Base-by-base conservation (phyloP, 1,140 invertebrate species). In the Zaprionus ghesquierei region DNA sequence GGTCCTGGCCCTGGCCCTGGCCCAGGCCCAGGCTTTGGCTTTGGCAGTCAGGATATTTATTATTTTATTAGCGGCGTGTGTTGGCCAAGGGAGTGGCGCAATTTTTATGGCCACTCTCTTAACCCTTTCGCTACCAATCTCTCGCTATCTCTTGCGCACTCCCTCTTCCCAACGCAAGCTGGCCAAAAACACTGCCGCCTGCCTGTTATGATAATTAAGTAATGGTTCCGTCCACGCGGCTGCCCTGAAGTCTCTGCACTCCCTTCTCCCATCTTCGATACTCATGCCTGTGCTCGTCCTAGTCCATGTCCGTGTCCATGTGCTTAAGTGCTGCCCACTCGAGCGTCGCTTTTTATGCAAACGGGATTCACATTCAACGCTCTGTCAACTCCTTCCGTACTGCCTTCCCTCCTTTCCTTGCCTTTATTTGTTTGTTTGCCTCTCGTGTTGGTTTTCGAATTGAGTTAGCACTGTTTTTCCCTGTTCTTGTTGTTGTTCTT, bases 21-120 rank as follows among this genome's bases (percentile, higher is more conserved):
- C n/a, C n/a, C n/a, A n/a, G n/a, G n/a, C n/a, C n/a, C n/a, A n/a
- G n/a, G n/a, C n/a, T n/a, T n/a, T n/a, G 56, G 54, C 62, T 68
- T 69, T 69, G 53, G 69, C 51, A 74, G 60, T 49, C 75, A 79
- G 84, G 79, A 87, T 87, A 89, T 87, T 87, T 87, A 89, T 87
- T 89, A 87, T 87, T 87, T 87, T 87, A 87, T 87, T 87, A 87
- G 84, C 84, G 76, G 70, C 84, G 85, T 87, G 79, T 87, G 79
- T 74, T 78, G 27, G 20, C 50, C 27, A 53, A 72, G 74, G 84
- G 84, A 71, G 84, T 89, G 84, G 69, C 84, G 74, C 69, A 69
- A 71, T 81, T 85, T 85, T 77, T 68, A 74, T 66, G 49, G 20
- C 25, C 56, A 69, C 61, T 25, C 53, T 35, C 27, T 70, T 63